These are phyloP conservation scores for Coenonympha glycerion DNA, from an alignment of 2,888 invertebrate species.

Conservation along the genomic window DNA sequence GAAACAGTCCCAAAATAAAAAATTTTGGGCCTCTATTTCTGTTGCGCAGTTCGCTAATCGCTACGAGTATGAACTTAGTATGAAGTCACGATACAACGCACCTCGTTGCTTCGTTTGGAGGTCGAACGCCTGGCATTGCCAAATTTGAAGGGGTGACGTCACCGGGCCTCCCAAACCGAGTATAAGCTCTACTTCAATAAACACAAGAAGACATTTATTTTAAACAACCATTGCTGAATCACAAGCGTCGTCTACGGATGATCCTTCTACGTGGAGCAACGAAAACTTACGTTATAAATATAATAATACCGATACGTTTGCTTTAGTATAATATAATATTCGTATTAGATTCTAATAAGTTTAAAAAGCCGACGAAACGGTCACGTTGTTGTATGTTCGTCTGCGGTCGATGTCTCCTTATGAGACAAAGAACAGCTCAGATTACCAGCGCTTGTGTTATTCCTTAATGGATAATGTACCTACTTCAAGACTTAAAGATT, in stretches of 20 bases:
- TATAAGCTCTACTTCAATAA: slow-evolving; percentile 2
- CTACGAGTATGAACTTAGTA: too few relatives aligned
- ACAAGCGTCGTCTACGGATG: too few relatives aligned
- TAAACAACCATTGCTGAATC: slow-evolving; percentile 2
- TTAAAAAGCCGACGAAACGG: slow-evolving; percentile 36
- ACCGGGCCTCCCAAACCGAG: slow-evolving; percentile 23
- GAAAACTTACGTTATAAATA: not conserved
- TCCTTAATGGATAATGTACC: not conserved
- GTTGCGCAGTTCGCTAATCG: slow-evolving; percentile 36
- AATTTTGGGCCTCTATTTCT: slow-evolving; percentile 27
- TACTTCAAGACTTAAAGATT: not conserved
- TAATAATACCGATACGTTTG: not conserved
- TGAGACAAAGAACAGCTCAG: slow-evolving; percentile 42
- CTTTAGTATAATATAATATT: slow-evolving; percentile 23
- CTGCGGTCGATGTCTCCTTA: slow-evolving; percentile 44
- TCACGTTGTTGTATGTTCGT: slow-evolving; percentile 43
- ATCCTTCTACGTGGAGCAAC: not conserved
- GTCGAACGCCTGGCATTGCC: slow-evolving; percentile 65
- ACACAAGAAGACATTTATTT: not conserved
- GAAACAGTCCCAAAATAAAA: not conserved
- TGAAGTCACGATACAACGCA: slow-evolving; percentile 34
- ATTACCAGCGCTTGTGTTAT: slow-evolving; percentile 28
- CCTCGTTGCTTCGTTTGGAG: slow-evolving; percentile 39
- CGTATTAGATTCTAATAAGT: slow-evolving; percentile 38
- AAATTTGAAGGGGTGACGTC: slow-evolving; percentile 60